Base-by-base conservation (phyloP, 2,888 invertebrate species). In the Ornithoptera alexandrae region DNA sequence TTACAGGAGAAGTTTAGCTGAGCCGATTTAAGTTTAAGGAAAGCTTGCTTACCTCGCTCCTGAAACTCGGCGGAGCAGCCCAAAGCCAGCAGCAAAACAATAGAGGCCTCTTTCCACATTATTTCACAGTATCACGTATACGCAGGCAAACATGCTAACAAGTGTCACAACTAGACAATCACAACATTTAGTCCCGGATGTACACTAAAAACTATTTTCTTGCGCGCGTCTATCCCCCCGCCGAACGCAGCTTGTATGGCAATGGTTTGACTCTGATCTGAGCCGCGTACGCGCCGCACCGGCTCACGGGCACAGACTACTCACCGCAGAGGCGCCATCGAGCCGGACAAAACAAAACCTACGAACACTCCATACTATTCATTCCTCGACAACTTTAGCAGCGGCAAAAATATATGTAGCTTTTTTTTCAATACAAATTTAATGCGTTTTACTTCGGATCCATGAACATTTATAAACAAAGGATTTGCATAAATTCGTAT, bases 11-110 rank as follows among this genome's bases (percentile, higher is more conserved):
- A 10, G 7, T 7, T 10, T 39, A 39, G 39, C 39, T 39, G 39
- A 39, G 39, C 39, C 39, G 10, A 18, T 17, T 53, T 53, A 18
- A 72, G 71, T 69, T 72, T 71, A 72, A 73, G 73, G 74, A 72
- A 64, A 56, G 73, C 68, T 71, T 58, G 73, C 83, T 83, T 75
- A 90, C 91, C 91, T 90, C 90, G 84, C 78, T 90, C 91, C 78
- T 90, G 89, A 60, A 90, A 75, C 39, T 89, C 90, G 42, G 87
- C 88, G 65, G 74, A 75, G 78, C 76, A 76, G 79, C 78, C 77
- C 72, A 73, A 69, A 50, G 77, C 74, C 71, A 77, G 76, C 72
- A 83, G 72, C 69, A 83, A 73, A 73, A 83, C 74, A 72, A 85
- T 69, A 42, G 81, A 73, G 71, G 78, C 75, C 72, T 83, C 75